Conservation (phyloP, 2,888 invertebrate species). For the Drosophila macrospina region DNA sequence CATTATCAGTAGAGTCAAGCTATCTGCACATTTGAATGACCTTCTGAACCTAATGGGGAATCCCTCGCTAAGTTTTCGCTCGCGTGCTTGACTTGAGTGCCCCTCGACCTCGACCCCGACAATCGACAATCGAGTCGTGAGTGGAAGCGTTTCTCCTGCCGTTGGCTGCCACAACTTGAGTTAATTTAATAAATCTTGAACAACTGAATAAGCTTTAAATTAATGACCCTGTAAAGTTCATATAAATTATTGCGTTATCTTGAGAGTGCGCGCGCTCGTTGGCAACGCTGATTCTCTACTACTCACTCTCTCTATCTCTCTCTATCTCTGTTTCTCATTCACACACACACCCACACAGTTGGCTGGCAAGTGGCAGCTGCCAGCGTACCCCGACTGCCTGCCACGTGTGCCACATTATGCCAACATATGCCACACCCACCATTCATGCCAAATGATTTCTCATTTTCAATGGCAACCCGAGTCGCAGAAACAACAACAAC, state of each 20-base stretch:
- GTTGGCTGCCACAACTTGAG: slow-evolving; percentile 77
- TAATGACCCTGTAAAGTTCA: slow-evolving; percentile 84
- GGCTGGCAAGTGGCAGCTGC: slow-evolving; percentile 50
- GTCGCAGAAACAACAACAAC: slow-evolving; percentile 21
- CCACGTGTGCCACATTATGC: slow-evolving; percentile 66
- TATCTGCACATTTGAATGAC: neutral
- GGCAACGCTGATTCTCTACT: slow-evolving; percentile 5
- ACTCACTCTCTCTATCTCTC: neutral
- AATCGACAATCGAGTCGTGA: neutral
- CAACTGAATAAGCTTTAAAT: slow-evolving; percentile 84
- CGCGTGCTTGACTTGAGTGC: slow-evolving; percentile 19
- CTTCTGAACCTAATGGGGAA: neutral
- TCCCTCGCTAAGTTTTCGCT: slow-evolving; percentile 21
- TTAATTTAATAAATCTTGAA: slow-evolving; percentile 85
- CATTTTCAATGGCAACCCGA: slow-evolving; percentile 65
- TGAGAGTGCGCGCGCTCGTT: slow-evolving; percentile 22
- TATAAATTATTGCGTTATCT: slow-evolving; percentile 82
- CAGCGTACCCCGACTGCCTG: slow-evolving; percentile 33
- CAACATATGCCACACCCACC: slow-evolving; percentile 57
- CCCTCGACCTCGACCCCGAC: neutral
- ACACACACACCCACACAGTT: neutral
- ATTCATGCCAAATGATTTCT: slow-evolving; percentile 69
- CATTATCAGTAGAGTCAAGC: slow-evolving; percentile 30
- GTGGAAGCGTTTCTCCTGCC: slow-evolving; percentile 23
- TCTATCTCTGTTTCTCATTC: neutral